Conservation (phyloP, 2,888 invertebrate species). For the Hypomecis atomaria region DNA sequence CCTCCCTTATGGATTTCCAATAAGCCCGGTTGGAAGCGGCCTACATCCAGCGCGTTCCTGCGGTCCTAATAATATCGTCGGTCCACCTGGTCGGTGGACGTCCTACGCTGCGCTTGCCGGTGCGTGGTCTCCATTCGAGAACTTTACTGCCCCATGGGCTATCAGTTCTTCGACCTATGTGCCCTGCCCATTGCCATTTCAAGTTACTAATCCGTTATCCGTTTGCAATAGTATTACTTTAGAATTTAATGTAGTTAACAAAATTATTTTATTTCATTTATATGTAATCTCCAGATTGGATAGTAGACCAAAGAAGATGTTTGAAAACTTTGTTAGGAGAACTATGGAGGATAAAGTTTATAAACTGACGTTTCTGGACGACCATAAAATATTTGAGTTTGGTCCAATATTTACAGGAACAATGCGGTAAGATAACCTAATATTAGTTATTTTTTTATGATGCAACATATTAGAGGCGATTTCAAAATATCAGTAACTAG, state of each 20-base stretch:
- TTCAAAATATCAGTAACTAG: background rate
- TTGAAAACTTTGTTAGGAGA: conserved; percentile 71
- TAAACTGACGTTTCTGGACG: conserved; percentile 74
- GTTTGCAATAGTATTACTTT: background rate
- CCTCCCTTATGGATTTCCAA: no score
- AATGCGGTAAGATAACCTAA: conserved; percentile 54
- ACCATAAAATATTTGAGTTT: conserved; percentile 73
- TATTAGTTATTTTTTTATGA: background rate
- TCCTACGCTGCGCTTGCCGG: no score
- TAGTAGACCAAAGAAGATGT: conserved; percentile 79
- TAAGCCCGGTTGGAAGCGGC: no score
- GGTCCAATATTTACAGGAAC: conserved; percentile 76
- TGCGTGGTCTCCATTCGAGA: no score
- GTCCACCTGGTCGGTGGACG: no score
- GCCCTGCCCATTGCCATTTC: no score
- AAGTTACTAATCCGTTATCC: conserved; percentile 18
- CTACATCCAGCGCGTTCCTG: no score
- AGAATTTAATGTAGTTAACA: background rate
- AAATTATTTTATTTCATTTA: background rate
- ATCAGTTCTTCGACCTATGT: no score
- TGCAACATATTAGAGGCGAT: background rate
- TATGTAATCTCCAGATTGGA: conserved; percentile 63
- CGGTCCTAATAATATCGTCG: no score
- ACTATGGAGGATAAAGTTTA: conserved; percentile 69
- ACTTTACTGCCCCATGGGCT: no score